phyloP scores from a whole-genome alignment of 2,113 vertebrate genomes.

The Antechinus flavipes region DNA sequence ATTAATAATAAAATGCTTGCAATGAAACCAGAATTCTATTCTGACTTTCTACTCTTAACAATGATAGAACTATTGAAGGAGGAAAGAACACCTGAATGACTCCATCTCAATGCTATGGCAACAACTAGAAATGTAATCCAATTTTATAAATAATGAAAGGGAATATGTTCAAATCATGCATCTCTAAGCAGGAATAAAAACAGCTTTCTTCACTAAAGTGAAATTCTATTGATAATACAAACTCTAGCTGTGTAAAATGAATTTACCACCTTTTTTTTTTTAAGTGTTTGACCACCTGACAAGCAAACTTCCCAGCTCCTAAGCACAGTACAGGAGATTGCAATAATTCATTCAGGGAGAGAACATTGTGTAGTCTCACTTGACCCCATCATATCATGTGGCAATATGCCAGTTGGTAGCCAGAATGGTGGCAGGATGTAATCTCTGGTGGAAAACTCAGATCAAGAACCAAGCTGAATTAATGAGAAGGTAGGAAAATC shows the following conservation, averaged over 20 bases:
- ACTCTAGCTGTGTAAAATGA: conserved; percentile 12
- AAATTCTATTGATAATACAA: conserved; percentile 51
- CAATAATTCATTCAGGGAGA: neutral
- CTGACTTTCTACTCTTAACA: neutral
- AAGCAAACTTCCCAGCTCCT: conserved; percentile 43
- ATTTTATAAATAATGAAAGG: conserved; percentile 67
- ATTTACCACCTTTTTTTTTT: conserved; percentile 20
- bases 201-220: conserved; percentile 60
- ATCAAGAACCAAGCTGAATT: neutral
- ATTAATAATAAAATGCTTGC: neutral
- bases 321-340: neutral
- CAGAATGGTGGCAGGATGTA: neutral
- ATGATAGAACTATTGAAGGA: neutral
- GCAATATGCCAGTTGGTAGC: neutral
- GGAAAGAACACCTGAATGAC: neutral
- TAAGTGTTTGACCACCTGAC: conserved; percentile 52
- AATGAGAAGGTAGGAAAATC: neutral
- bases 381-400: neutral
- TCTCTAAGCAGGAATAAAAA: conserved; percentile 43
- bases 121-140: conserved; percentile 12
- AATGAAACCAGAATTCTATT: neutral
- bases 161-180: conserved; percentile 64
- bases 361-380: neutral
- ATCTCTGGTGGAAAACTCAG: neutral
- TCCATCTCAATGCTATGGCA: neutral